Evolutionary conservation across 2,888 invertebrate species (phyloP), one percentile per base, ranked within the genome.

Genomic region (Apamea epomidion): DNA sequence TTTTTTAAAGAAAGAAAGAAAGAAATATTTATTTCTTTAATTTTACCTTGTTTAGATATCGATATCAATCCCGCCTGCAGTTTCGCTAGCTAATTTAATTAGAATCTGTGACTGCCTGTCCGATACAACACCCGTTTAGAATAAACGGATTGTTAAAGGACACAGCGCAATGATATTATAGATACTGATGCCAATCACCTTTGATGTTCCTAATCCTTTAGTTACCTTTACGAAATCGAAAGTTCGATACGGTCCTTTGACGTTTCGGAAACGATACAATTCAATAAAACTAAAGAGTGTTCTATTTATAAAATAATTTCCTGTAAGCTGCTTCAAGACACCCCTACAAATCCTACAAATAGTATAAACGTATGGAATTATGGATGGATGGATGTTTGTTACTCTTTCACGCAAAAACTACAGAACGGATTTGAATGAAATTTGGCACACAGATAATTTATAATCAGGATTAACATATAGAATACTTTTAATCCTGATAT

Each of bases 161-260:
- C 32, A 65, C 21, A 4, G 8, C 54, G 2, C 32, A 48, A 80
- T 48, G 65, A n/a, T 54, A 76, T 32, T 58, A 42, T 42, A 42
- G 42, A 72, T 45, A 73, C 29, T 58, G 37, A 67, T 74, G 10
- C 25, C 48, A 67, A 60, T 74, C 37, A 67, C 37, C 65, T 81
- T 80, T 80, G 81, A 67, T 7, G 37, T 58, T 48, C 10, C 5
- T 37, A 67, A 58, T 81, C 81, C 58, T 81, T 58, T 48, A 65
- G 48, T 67, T 81, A 65, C 67, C 75, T 60, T 75, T 62, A 25
- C 16, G 14, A n/a, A 75, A 25, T 32, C 42, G 14, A 45, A n/a
- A 68, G 14, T 74, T 42, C 74, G 21, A 32, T 74, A 68, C 18
- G 7, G 1, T 8, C 25, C 48, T 80, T 81, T 80, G 81, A 60